Evolutionary conservation across 2,113 vertebrate genomes (phyloP), one percentile per base, ranked within the genome.

Genomic region (Atlantisia rogersi): DNA sequence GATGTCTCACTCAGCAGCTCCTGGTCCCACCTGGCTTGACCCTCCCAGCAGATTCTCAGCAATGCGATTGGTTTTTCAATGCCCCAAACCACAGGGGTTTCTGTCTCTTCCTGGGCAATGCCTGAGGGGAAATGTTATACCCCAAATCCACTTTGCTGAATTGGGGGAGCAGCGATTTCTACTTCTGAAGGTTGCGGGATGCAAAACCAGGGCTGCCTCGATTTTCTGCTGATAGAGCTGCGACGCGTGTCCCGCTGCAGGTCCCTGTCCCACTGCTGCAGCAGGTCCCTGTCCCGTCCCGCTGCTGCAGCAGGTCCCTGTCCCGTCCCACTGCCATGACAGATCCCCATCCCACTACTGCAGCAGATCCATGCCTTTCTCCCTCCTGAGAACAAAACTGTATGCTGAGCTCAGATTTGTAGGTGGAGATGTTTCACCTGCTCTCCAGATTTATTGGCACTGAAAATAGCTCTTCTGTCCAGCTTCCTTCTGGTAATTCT

Each of bases 401-500:
- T 31, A 10, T 11, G 6, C 37, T 44, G 80, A 89, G 77, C 77
- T 86, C 40, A 39, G 89, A 90, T 92, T 94, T 89, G 90, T 82
- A 96, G 95, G 95, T 96, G 92, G 94, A 69, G 94, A 95, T 88
- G 83, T 90, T 92, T 94, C 92, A 97, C 96, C 96, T 97, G 95
- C 90, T 83, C 84, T 94, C 87, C 92, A 94, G 86, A 95, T 92
- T 92, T 74, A 60, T 76, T 97, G 92, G 94, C 96, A 92, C 88
- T 91, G 90, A 77, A 91, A 96, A 52, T 73, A 86, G 48, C 75
- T 93, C 59, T 93, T 79, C 86, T 21, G 32, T 97, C 95, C 97
- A 97, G 95, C 87, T 96, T 97, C 93, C 97, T 97, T 95, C 94
- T 96, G 92, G 95, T 97, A 96, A 96, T 88, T 96, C 90, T 97